phyloP scores from a whole-genome alignment of 2,797 vertebrate species.

The Tadarida brasiliensis region DNA sequence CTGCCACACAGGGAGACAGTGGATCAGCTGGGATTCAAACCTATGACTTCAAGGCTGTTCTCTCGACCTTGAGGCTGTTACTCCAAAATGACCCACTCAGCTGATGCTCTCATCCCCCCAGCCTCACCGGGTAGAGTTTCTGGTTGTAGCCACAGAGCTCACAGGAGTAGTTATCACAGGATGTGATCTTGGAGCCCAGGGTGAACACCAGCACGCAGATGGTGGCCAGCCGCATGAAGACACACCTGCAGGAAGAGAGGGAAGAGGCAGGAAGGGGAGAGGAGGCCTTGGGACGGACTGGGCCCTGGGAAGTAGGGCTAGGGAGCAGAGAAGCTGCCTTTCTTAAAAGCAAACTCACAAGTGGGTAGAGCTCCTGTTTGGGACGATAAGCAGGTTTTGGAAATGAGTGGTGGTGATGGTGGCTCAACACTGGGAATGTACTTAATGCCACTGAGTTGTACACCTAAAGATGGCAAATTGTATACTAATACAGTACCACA shows the following conservation, averaged over 20 bases:
- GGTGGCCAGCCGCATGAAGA: slow-evolving; percentile 96
- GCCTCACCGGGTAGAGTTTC: slow-evolving; percentile 92
- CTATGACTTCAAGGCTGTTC: not conserved
- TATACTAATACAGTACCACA: not conserved
- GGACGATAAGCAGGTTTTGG: not conserved
- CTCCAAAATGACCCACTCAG: not conserved
- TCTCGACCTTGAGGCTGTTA: not conserved
- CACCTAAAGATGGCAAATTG: not conserved
- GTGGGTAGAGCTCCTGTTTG: not conserved
- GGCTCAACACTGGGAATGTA: not conserved
- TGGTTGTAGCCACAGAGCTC: slow-evolving; percentile 94
- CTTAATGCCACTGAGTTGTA: not conserved
- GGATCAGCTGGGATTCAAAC: not conserved
- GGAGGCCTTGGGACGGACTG: not conserved
- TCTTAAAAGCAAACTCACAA: not conserved
- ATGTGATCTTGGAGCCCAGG: slow-evolving; percentile 93
- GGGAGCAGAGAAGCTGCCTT: not conserved
- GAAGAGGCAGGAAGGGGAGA: too few species aligned
- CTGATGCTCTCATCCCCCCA: fast-evolving
- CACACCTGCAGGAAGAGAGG: slow-evolving; percentile 89
- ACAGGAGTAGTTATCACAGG: slow-evolving; percentile 87
- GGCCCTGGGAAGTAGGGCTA: not conserved
- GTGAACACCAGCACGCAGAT: slow-evolving; percentile 95
- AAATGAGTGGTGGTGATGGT: not conserved
- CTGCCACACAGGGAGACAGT: not conserved